Conservation (phyloP, 1,140 invertebrate species). For the Penaeus chinensis region DNA sequence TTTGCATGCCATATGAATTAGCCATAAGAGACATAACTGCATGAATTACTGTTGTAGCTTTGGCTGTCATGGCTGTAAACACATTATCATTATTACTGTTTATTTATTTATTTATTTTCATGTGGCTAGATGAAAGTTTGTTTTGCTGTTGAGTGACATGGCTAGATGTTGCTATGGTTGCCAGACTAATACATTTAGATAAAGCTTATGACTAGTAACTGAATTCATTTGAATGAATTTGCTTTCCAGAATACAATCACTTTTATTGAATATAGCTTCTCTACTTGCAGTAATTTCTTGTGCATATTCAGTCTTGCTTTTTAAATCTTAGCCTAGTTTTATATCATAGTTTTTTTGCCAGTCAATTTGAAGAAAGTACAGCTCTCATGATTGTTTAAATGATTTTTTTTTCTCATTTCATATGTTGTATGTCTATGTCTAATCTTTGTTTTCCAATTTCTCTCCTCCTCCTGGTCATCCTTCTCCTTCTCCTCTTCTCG, state of each 20-base stretch:
- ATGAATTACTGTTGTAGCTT: slow-evolving; percentile 8
- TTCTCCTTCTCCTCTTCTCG: neutral
- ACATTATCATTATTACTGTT: too few relatives aligned
- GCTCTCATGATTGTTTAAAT: neutral
- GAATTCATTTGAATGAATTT: neutral
- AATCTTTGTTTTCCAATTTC: neutral
- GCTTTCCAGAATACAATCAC: neutral
- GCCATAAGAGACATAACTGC: slow-evolving; percentile 5
- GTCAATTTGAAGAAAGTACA: neutral
- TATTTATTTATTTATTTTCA: neutral
- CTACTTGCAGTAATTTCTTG: too few relatives aligned
- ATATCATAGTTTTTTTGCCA: too few relatives aligned
- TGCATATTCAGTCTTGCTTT: too few relatives aligned
- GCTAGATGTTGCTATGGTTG: slow-evolving; percentile 38
- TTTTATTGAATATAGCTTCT: too few relatives aligned
- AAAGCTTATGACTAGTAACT: neutral
- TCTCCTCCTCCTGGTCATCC: neutral
- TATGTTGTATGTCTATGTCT: neutral
- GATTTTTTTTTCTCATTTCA: neutral
- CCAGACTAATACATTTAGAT: neutral
- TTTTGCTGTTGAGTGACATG: slow-evolving; percentile 37
- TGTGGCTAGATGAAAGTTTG: slow-evolving; percentile 18
- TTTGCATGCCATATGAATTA: slow-evolving; percentile 9
- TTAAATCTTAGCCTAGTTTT: too few relatives aligned
- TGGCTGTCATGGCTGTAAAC: slow-evolving; percentile 1